Base-by-base conservation (phyloP, 2,797 vertebrate genomes). In the Cryptoblepharus egeriae region DNA sequence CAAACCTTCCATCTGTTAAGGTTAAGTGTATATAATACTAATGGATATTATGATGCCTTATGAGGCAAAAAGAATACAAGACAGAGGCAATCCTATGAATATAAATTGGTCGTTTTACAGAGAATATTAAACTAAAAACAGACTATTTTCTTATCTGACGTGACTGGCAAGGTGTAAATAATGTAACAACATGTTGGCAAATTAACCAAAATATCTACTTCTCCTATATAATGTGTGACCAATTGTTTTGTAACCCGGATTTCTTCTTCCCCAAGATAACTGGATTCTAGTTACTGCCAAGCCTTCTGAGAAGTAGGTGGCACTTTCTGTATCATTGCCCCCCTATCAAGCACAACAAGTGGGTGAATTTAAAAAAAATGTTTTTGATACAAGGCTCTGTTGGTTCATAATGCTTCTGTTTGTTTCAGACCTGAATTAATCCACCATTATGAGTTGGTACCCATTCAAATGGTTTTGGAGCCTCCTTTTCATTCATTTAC, bases 1-100 rank as follows among this genome's bases (percentile, higher is more conserved):
- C 74, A 91, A 89, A 39, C 85, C 94, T 93, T 96, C 93, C 95
- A 91, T 80, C 87, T 85, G 86, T 89, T 86, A 83, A 92, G 92
- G 92, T 93, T 90, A 85, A 89, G 85, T 87, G 75, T 89, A 81
- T 89, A 86, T 88, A 92, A 92, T 86, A 89, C 93, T 87, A 90
- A 87, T 89, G 67, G 87, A 75, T 87, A 85, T 89, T 90, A 81
- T 81, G 90, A 71, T 92, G 89, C 87, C 90, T 87, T 85, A 88
- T 75, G 85, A 88, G 5, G 63, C 9, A 90, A 71, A 86, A 89
- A 89, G 22, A 67, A 37, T 24, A 18, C 67, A 69, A 37, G 37
- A 52, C 71, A 89, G 89, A 79, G 88, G 89, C 88, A 81, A 87
- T 90, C 85, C 90, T 65, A 16, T 85, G 88, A 91, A 86, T 77